phyloP scores from a whole-genome alignment of 2,113 vertebrate genomes.

The Pachyramphus minor region DNA sequence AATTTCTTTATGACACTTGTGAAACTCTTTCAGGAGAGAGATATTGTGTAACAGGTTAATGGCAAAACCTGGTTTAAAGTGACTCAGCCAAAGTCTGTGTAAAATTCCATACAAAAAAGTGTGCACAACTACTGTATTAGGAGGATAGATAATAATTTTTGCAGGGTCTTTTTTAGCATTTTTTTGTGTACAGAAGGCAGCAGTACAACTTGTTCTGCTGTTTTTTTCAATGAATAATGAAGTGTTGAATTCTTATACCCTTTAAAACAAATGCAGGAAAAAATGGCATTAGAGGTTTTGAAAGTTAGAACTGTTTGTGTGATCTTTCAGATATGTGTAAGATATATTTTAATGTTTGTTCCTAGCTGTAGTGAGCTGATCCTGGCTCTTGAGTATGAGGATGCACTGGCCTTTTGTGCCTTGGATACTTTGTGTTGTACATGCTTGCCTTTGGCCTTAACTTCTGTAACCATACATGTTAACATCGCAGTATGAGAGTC shows the following conservation, averaged over 20 bases:
- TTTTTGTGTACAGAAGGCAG: not conserved
- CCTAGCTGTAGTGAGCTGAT: not conserved
- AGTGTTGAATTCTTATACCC: not conserved
- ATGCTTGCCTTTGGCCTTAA: not conserved
- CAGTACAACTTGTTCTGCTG: not conserved
- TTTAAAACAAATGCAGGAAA: not conserved
- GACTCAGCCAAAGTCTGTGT: not conserved
- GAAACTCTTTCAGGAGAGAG: not conserved
- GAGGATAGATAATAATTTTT: not conserved
- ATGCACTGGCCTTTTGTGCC: not conserved
- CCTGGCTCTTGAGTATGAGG: not conserved
- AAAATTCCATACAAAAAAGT: not conserved
- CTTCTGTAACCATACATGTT: not conserved
- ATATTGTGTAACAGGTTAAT: not conserved
- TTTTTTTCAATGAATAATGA: not conserved
- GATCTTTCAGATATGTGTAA: not conserved
- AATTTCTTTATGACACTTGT: not conserved
- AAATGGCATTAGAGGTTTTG: not conserved
- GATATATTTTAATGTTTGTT: not conserved
- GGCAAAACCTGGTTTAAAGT: not conserved
- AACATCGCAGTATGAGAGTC: fast-evolving
- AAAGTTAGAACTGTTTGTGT: not conserved
- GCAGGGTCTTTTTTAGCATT: not conserved
- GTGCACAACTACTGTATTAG: not conserved
- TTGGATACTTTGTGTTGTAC: not conserved